Evolutionary conservation across 2,113 vertebrate species (phyloP).

Genomic region (Sialia sialis): DNA sequence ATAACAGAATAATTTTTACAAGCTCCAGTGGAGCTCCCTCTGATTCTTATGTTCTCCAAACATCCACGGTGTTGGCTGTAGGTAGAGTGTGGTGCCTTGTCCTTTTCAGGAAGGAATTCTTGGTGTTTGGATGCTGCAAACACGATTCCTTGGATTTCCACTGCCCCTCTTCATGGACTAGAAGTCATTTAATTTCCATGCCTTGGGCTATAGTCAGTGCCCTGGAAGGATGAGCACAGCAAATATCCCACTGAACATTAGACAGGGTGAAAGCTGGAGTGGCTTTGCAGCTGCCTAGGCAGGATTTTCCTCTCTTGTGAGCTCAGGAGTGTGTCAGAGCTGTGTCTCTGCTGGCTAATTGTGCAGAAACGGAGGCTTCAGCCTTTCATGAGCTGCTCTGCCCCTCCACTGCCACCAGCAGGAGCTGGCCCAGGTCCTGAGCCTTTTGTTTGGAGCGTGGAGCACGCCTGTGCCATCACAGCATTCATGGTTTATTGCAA

Average conservation of each 20-base stretch:
- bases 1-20: slow-evolving; percentile 36
- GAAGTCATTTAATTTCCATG: background rate
- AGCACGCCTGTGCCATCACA: rapidly evolving
- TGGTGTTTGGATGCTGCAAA: background rate
- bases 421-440: background rate
- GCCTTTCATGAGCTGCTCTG: rapidly evolving
- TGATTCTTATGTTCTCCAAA: background rate
- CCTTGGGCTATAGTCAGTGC: background rate
- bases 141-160: background rate
- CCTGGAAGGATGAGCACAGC: background rate
- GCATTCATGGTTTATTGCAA: rapidly evolving
- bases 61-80: background rate
- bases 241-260: background rate
- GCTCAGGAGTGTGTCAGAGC: background rate
- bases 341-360: background rate
- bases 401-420: background rate
- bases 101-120: background rate
- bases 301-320: rapidly evolving
- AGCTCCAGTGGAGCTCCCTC: background rate
- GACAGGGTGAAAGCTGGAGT: background rate
- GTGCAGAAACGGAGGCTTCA: background rate
- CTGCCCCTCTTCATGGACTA: background rate
- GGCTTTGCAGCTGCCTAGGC: background rate
- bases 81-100: background rate
- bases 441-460: background rate